Conservation (phyloP, 2,888 invertebrate genomes). For the Hydrotaea diabolus region DNA sequence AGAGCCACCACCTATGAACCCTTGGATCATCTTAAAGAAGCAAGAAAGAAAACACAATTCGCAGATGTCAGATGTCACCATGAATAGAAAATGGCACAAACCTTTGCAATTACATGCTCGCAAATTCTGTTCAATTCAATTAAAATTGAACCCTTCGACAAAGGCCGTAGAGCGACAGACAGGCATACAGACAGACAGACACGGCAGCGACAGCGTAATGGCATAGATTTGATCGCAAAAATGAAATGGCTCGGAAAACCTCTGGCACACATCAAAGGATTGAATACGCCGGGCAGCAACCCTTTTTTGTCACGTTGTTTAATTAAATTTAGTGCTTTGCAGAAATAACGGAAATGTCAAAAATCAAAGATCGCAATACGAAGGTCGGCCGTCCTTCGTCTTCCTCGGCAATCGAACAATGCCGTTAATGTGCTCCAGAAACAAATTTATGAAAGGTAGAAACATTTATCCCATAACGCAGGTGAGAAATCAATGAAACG, state of each 20-base stretch:
- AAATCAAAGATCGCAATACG: constrained; percentile 66
- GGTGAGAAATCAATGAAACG: constrained; percentile 44
- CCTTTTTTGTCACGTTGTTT: constrained; percentile 71
- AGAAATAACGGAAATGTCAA: constrained; percentile 64
- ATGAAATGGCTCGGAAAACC: constrained; percentile 66
- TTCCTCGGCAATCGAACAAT: constrained; percentile 44
- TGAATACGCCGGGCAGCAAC: constrained; percentile 43
- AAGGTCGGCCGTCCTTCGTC: constrained; percentile 28
- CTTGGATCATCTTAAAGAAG: constrained; percentile 50
- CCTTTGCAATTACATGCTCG: constrained; percentile 79
- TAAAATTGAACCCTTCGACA: constrained; percentile 51
- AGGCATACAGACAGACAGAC: too few species aligned
- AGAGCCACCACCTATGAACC: constrained; percentile 33
- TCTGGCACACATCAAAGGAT: constrained; percentile 65
- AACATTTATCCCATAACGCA: constrained; percentile 50
- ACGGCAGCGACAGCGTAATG: neutral
- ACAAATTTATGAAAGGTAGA: constrained; percentile 61
- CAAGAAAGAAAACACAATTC: constrained; percentile 36
- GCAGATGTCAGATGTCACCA: constrained; percentile 67
- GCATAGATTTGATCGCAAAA: constrained; percentile 65
- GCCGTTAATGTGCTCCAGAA: constrained; percentile 61
- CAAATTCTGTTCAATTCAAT: constrained; percentile 73
- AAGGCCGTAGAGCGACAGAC: constrained; percentile 9
- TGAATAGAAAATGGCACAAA: constrained; percentile 40
- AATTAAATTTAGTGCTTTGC: constrained; percentile 70